Evolutionary conservation across 2,888 invertebrate genomes (phyloP).

Genomic region (Paralinhomoeus sp.): DNA sequence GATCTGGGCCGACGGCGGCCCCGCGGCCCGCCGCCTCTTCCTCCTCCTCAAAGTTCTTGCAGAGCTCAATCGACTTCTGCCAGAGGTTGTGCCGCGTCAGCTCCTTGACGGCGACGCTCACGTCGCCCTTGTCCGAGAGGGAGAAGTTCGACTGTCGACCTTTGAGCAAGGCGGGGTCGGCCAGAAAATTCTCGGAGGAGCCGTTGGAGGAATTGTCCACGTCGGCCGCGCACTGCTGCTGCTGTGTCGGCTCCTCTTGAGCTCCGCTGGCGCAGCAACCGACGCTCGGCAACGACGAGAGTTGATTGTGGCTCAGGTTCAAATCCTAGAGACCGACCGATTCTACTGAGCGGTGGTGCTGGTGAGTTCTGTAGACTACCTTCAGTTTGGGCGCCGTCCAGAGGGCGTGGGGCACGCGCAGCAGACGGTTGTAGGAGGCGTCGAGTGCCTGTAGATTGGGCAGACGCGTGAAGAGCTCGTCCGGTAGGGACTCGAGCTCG

Average conservation of each 20-base stretch:
- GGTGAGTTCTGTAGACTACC: constrained; percentile 68
- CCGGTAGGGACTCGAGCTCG: constrained; percentile 54
- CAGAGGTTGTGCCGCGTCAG: constrained; percentile 50
- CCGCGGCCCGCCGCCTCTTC: constrained; percentile 3
- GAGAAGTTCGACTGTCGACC: too few species aligned
- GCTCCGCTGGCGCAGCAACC: too few species aligned
- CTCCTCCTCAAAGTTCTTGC: constrained; percentile 12
- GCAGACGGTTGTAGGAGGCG: constrained; percentile 76
- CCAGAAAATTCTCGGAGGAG: too few species aligned
- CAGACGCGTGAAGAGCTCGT: constrained; percentile 49
- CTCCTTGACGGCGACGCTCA: constrained; percentile 4
- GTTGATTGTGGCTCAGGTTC: constrained; percentile 63
- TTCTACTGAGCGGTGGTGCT: constrained; percentile 52
- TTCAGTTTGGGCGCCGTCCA: constrained; percentile 64
- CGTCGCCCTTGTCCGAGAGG: too few species aligned
- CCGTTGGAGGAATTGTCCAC: too few species aligned
- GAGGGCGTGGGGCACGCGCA: constrained; percentile 52
- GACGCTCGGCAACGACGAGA: constrained; percentile 42
- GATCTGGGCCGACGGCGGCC: constrained; percentile 7
- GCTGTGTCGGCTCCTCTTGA: too few species aligned
- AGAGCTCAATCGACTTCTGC: constrained; percentile 13
- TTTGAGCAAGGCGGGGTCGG: too few species aligned
- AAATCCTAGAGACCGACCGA: constrained; percentile 37
- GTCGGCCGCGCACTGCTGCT: too few species aligned
- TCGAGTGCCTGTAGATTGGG: constrained; percentile 49